Conservation (phyloP, 2,888 invertebrate genomes). For the Ophraella communa region DNA sequence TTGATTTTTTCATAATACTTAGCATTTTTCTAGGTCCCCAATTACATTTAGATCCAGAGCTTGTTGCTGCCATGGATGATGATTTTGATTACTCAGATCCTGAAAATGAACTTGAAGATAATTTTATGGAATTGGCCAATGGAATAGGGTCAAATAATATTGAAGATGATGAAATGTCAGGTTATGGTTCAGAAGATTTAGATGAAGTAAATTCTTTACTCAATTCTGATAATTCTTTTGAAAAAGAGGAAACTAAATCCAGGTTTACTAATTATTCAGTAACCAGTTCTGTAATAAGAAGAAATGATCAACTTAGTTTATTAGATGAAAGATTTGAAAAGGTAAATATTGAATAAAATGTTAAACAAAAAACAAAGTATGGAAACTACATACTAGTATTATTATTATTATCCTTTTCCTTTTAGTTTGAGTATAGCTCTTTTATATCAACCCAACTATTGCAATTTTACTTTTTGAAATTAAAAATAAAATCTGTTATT, state of each 20-base stretch:
- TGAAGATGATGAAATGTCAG: slow-evolving; percentile 57
- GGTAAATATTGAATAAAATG: slow-evolving; percentile 58
- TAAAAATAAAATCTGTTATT: not conserved
- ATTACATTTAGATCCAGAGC: slow-evolving; percentile 87
- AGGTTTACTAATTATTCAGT: slow-evolving; percentile 93
- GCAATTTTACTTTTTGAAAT: too few relatives aligned
- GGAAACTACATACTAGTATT: too few relatives aligned
- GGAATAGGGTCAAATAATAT: slow-evolving; percentile 58
- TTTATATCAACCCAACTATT: too few relatives aligned
- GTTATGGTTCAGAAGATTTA: slow-evolving; percentile 53
- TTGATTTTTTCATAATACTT: not conserved
- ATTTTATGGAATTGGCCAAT: slow-evolving; percentile 87
- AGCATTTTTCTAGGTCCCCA: slow-evolving; percentile 60
- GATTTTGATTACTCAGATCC: slow-evolving; percentile 88
- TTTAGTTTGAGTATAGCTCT: too few relatives aligned
- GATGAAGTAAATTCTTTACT: slow-evolving; percentile 61
- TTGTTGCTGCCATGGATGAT: slow-evolving; percentile 91
- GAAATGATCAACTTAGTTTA: slow-evolving; percentile 82
- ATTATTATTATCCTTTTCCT: too few relatives aligned
- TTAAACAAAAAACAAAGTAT: not conserved
- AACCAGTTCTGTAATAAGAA: slow-evolving; percentile 86
- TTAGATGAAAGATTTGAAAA: slow-evolving; percentile 90
- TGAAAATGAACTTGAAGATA: slow-evolving; percentile 86
- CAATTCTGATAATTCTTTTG: slow-evolving; percentile 60
- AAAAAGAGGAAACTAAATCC: slow-evolving; percentile 81